Conservation (phyloP, 2,113 vertebrate species). For the Gnathonemus longibarbis region DNA sequence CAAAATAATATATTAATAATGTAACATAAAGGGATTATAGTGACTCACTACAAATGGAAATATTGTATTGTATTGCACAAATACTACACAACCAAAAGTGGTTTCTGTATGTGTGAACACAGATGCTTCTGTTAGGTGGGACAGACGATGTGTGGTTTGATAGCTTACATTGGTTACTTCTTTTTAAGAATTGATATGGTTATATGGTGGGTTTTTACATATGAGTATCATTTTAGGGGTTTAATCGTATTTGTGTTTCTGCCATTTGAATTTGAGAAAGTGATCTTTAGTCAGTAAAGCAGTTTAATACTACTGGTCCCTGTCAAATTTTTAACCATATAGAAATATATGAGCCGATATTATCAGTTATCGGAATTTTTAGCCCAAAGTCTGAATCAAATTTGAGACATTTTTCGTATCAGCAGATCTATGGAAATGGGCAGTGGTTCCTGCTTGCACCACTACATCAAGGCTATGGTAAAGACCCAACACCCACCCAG, state of each 20-base stretch:
- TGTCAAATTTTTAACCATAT: neutral
- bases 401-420: neutral
- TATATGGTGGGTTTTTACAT: neutral
- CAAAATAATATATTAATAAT: neutral
- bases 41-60: neutral
- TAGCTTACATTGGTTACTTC: neutral
- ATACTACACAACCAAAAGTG: neutral
- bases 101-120: neutral
- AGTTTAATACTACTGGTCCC: neutral
- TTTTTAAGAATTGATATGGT: neutral
- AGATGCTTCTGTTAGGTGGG: neutral
- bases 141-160: neutral
- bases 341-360: neutral
- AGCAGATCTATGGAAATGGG: neutral
- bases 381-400: neutral
- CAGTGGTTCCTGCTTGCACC: neutral
- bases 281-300: neutral
- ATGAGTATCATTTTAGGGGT: neutral
- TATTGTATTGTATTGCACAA: neutral
- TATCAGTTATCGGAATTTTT: neutral
- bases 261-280: neutral
- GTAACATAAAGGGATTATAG: neutral
- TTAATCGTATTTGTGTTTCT: neutral
- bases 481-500: neutral
- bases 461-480: neutral